Evolutionary conservation across 1,140 invertebrate genomes (phyloP), one percentile per base, ranked within the genome.

Genomic region (Drosophila pallidifrons): DNA sequence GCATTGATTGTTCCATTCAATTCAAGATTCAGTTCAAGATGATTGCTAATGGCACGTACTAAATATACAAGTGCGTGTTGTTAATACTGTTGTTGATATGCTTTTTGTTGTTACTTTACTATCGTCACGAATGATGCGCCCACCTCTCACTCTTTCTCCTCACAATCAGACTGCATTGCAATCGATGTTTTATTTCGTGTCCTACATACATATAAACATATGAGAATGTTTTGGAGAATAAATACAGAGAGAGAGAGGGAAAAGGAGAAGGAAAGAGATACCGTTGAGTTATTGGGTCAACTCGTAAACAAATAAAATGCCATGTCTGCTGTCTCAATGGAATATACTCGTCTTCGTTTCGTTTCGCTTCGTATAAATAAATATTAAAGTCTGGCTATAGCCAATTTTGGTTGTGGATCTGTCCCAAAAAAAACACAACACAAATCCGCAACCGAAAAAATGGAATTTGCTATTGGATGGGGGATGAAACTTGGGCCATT

Each of bases 21-120:
- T 85, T 85, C 49, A 79, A 83, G 81, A 82, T 83, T 82, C 65
- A 69, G 81, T 77, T 83, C 81, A 83, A 82, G 79, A 82, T 52
- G 71, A 70, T 77, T 70, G 75, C 63, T 46, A 66, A 57, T 51
- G 77, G 61, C 81, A 60, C 63, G 32, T 28, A 60, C 35, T 41
- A 25, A 38, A 52, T 35, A 30, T 8, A 43, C 6, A 38, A 57
- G 41, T 45, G 28, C 30, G 3, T 32, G 30, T 35, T 35, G 28
- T 43, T 59, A 20, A 20, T 43, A 16, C 10, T 13, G 6, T 57
- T 41, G 7, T 32, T 58, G 35, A 38, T 38, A 10, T 20, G 20
- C 3, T 20, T 20, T 8, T 43, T 41, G 41, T 30, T 43, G 32
- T 7, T 43, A 15, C n/a, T 52, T 25, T 10, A 51, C 25, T 51